Percentiles rank a stretch among this genome's conserved stretches.
These are phyloP conservation scores for Calcarius lapponicus DNA, from an alignment of 2,797 vertebrate species.

Conservation along the genomic window DNA sequence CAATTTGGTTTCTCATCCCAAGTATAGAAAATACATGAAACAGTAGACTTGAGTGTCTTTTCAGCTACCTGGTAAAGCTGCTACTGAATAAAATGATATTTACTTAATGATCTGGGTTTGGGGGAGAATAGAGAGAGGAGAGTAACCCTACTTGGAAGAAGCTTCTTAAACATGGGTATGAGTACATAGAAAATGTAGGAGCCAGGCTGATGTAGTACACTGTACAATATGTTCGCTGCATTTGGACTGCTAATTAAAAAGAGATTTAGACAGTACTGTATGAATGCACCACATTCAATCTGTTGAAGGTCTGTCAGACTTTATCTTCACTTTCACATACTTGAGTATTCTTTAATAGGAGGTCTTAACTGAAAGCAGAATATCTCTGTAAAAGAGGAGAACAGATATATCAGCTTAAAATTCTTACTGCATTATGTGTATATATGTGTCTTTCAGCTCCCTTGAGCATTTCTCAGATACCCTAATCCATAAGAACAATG, in stretches of 20 bases:
- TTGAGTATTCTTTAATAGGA: conserved; percentile 74
- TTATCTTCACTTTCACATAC: conserved; percentile 69
- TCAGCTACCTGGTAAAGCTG: conserved; percentile 62
- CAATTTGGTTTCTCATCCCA: conserved; percentile 73
- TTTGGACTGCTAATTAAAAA: conserved; percentile 79
- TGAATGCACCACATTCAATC: conserved; percentile 68
- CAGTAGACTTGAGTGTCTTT: conserved; percentile 71
- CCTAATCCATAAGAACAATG: conserved; percentile 35
- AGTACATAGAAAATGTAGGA: conserved; percentile 66
- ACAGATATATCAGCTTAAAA: conserved; percentile 53
- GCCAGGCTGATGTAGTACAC: conserved; percentile 68
- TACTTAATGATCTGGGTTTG: conserved; percentile 30
- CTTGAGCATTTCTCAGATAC: conserved; percentile 32
- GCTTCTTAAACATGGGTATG: conserved; percentile 59
- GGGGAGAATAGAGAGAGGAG: neutral
- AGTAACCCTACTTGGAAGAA: conserved; percentile 39
- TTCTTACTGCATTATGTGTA: neutral
- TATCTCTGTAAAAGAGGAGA: conserved; percentile 30
- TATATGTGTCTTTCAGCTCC: conserved; percentile 11
- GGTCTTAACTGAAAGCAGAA: conserved; percentile 65
- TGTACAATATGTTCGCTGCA: conserved; percentile 72
- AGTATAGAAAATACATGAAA: conserved; percentile 72
- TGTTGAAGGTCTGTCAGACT: conserved; percentile 77
- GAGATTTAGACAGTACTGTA: conserved; percentile 59
- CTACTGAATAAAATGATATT: conserved; percentile 23